Base-by-base conservation (phyloP, 2,797 vertebrate genomes). In the Syngnathus acus region DNA sequence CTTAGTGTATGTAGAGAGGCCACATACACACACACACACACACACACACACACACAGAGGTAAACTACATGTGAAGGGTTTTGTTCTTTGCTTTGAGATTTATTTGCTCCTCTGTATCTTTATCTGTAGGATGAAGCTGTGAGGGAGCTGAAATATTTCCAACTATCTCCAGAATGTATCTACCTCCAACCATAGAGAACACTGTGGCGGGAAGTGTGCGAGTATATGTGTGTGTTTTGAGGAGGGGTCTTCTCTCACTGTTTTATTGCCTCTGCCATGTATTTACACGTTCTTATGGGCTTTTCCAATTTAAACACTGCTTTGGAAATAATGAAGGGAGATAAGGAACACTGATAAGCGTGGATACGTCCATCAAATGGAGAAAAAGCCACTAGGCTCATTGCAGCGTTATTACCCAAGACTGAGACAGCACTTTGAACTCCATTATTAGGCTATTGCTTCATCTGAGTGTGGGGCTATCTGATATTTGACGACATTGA, bases 201-300 rank as follows among this genome's bases (percentile, higher is more conserved):
- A 68, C 81, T 70, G 72, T 61, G 68, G 73, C 66, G 71, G 71
- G 66, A 69, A 66, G 69, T 61, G 48, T 50, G 48, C 8, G 17
- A 19, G 17, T 13, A 40, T 61, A 55, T 40, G 70, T 57, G 63
- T 53, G 71, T 48, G 70, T 17, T 16, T 51, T 54, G 62, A 54
- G 64, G 59, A 67, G 37, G 62, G 67, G 65, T 78, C 73, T 70
- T 72, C 73, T 82, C 72, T 67, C 65, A 68, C 84, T 86, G 82
- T 88, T 90, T 89, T 89, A 89, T 91, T 86, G 86, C 86, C 73
- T 88, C 83, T 85, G 86, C 85, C 88, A 87, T 88, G 85, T 88
- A 85, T 84, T 88, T 86, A 86, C 77, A 65, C 71, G 76, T 86
- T 87, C 87, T 89, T 86, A 87, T 86, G 82, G 86, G 84, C 80